These are phyloP conservation scores for Scaptomyza parva DNA, from an alignment of 2,888 invertebrate species.

Conservation along the genomic window DNA sequence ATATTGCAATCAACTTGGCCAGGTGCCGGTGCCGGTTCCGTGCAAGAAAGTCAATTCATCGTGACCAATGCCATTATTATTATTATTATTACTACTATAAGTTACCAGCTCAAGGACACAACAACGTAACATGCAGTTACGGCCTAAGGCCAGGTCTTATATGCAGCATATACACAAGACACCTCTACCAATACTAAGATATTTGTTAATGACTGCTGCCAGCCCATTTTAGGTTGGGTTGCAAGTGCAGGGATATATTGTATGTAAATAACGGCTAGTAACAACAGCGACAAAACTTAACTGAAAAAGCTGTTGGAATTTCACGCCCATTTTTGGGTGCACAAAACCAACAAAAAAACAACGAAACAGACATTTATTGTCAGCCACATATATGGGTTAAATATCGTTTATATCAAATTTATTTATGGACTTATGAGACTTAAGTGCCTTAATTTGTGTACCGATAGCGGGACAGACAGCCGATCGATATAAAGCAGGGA, in stretches of 20 bases:
- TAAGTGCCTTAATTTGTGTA: conserved; percentile 63
- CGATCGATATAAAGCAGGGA: conserved; percentile 24
- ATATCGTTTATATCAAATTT: conserved; percentile 68
- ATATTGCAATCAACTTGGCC: conserved; percentile 26
- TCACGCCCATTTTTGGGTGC: conserved; percentile 53
- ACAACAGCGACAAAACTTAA: conserved; percentile 11
- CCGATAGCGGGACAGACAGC: conserved; percentile 42
- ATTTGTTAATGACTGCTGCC: conserved; percentile 39
- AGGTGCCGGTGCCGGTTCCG: conserved; percentile 13
- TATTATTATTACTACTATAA: conserved; percentile 31
- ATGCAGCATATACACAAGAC: conserved; percentile 4
- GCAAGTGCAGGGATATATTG: conserved; percentile 38
- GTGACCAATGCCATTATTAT: conserved; percentile 53
- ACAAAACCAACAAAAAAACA: conserved; percentile 41
- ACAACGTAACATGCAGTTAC: conserved; percentile 50
- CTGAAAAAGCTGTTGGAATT: conserved; percentile 31
- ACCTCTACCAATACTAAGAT: conserved; percentile 2
- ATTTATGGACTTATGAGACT: conserved; percentile 66
- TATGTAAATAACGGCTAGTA: conserved; percentile 43
- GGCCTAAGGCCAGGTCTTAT: conserved; percentile 32
- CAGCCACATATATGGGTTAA: conserved; percentile 74
- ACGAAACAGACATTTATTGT: too few relatives aligned
- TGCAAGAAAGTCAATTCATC: conserved; percentile 48
- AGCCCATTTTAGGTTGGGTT: conserved; percentile 43
- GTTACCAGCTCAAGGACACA: conserved; percentile 62